Evolutionary conservation across 2,797 vertebrate species (phyloP).

Genomic region (Alectoris magna): DNA sequence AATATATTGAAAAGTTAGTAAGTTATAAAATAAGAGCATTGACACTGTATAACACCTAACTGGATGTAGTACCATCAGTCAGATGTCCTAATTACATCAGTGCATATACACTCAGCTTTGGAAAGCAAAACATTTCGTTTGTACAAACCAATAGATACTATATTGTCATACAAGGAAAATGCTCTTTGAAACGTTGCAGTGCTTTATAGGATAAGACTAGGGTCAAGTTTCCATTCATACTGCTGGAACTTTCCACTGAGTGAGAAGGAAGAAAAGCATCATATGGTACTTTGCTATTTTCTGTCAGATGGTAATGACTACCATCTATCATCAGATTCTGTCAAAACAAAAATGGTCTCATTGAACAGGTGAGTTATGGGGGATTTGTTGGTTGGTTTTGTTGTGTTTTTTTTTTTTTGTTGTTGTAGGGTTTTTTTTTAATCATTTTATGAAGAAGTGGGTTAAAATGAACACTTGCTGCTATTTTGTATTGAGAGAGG

Average conservation of each 20-base stretch:
- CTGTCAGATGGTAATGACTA: background rate
- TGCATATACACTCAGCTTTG: background rate
- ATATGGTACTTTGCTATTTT: background rate
- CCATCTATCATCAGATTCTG: background rate
- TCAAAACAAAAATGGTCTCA: background rate
- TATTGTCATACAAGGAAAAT: background rate
- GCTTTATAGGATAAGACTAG: background rate
- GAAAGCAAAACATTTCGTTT: background rate
- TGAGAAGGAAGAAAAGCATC: background rate
- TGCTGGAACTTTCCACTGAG: background rate
- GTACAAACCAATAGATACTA: background rate
- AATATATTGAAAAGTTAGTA: background rate
- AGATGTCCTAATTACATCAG: background rate
- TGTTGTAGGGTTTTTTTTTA: background rate
- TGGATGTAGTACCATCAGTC: background rate
- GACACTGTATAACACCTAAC: background rate
- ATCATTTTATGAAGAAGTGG: background rate
- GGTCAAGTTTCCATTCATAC: background rate
- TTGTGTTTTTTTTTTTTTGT: background rate
- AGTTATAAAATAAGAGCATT: background rate
- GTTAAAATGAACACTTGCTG: conserved; percentile 16
- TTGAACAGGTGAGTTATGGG: background rate
- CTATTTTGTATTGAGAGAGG: conserved; percentile 29
- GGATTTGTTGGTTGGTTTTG: background rate
- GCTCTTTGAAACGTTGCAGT: background rate